These are phyloP conservation scores for Drosophila aldrichi DNA, from an alignment of 2,888 invertebrate species.

Conservation along the genomic window DNA sequence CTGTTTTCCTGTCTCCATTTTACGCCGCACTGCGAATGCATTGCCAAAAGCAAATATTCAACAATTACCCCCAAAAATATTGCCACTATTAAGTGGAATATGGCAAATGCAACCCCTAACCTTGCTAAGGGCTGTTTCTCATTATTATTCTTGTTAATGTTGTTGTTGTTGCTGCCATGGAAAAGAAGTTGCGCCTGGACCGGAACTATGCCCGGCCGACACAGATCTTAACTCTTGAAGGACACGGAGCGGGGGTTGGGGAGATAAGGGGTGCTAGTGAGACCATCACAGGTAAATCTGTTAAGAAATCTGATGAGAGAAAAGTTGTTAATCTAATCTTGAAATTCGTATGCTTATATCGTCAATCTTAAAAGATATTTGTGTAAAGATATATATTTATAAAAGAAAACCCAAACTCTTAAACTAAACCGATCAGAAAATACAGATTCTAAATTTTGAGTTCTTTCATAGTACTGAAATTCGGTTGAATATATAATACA, in stretches of 20 bases:
- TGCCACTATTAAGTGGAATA: conserved; percentile 25
- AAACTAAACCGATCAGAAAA: not conserved
- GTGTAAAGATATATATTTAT: not conserved
- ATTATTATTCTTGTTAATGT: not conserved
- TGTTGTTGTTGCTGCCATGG: not conserved
- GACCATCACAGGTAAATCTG: not conserved
- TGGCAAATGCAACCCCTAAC: conserved; percentile 57
- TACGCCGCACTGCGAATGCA: conserved; percentile 29
- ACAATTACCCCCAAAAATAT: conserved; percentile 68
- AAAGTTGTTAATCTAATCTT: not conserved
- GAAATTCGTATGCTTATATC: not conserved
- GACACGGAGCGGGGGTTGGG: not conserved
- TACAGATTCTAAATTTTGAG: too few relatives aligned
- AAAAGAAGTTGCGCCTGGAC: conserved; percentile 11
- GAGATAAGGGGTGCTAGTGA: not conserved
- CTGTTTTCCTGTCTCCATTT: conserved; percentile 58
- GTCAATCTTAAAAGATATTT: not conserved
- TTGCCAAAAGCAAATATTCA: conserved; percentile 55
- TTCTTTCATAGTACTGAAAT: not conserved
- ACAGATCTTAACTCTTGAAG: conserved; percentile 19
- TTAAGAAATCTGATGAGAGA: not conserved
- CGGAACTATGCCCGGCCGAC: conserved; percentile 18
- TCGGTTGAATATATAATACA: not conserved
- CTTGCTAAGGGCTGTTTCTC: conserved; percentile 55
- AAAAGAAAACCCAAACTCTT: not conserved